Conservation (phyloP, 92 coral and sea anemone genomes). For the Umimayanthus chanpuru region DNA sequence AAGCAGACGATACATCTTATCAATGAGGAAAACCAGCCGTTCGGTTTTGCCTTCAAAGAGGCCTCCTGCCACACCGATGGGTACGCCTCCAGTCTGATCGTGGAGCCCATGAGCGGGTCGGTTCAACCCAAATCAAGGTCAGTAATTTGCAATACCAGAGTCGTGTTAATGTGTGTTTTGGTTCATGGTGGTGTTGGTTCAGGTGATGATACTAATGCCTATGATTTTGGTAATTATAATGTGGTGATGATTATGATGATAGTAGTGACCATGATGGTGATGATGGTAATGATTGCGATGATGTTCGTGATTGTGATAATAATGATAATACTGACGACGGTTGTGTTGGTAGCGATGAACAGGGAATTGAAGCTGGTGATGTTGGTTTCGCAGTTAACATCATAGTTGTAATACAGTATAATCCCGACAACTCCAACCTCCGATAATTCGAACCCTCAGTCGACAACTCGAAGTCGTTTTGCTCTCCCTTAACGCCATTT, state of each 20-base stretch:
- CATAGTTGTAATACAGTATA: no score
- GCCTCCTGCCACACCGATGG: conserved; percentile 95
- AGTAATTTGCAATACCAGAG: not conserved
- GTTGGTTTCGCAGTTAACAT: not conserved
- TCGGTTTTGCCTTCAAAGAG: conserved; percentile 83
- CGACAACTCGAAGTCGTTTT: not conserved
- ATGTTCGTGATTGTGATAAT: not conserved
- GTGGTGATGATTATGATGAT: not conserved
- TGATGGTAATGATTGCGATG: not conserved
- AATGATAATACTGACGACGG: not conserved
- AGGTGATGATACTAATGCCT: not conserved
- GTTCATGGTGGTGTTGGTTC: not conserved
- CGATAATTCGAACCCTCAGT: not conserved
- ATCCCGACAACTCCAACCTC: not conserved
- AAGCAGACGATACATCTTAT: conserved; percentile 78
- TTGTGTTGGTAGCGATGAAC: not conserved
- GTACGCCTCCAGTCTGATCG: conserved; percentile 81
- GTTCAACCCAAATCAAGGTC: conserved; percentile 88
- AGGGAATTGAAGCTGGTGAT: not conserved
- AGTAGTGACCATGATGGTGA: not conserved
- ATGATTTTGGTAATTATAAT: not conserved
- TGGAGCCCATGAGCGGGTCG: conserved; percentile 87
- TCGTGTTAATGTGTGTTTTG: no score
- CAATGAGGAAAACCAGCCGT: conserved; percentile 89
- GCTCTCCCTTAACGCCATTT: not conserved